These are phyloP conservation scores for Epizoanthus scotinus DNA, from an alignment of 92 coral and sea anemone species.

Conservation along the genomic window DNA sequence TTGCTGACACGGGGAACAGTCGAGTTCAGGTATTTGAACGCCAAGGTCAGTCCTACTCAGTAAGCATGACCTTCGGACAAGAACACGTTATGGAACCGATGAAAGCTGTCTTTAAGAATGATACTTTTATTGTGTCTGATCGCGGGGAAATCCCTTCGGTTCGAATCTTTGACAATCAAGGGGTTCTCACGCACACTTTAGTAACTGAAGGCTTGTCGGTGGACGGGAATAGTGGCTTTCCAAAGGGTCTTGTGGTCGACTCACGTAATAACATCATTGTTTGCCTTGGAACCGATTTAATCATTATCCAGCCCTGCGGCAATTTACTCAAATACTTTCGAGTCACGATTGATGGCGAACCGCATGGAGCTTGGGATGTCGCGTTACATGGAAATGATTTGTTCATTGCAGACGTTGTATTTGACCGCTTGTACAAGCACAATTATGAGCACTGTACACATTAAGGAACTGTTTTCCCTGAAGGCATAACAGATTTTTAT, in stretches of 20 bases:
- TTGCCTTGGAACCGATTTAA: conserved; percentile 2
- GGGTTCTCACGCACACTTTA: conserved; percentile 7
- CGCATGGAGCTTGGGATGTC: conserved; percentile 27
- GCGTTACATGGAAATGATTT: conserved; percentile 17
- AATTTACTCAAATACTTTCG: conserved; percentile 18
- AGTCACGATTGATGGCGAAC: conserved; percentile 15
- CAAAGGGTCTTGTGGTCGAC: conserved; percentile 18
- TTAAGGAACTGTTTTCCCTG: neutral
- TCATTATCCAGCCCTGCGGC: conserved; percentile 19
- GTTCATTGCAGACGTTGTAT: conserved; percentile 23
- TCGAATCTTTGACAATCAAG: conserved; percentile 26
- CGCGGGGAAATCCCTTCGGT: conserved; percentile 17
- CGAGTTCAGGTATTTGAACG: conserved; percentile 28
- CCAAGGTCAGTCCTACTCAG: neutral
- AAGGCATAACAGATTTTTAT: too few relatives aligned
- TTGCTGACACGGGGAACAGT: conserved; percentile 22
- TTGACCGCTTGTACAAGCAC: conserved; percentile 21
- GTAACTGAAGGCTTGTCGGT: conserved; percentile 18
- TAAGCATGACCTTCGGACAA: conserved; percentile 17
- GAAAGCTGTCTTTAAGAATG: conserved; percentile 22
- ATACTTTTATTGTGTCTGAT: conserved; percentile 23
- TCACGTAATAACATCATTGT: conserved; percentile 21
- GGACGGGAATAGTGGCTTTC: conserved; percentile 21
- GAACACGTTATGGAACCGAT: conserved; percentile 21
- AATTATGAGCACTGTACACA: conserved; percentile 19